These are phyloP conservation scores for Psammodynastes pulverulentus DNA, from an alignment of 2,113 vertebrate genomes.

Conservation along the genomic window DNA sequence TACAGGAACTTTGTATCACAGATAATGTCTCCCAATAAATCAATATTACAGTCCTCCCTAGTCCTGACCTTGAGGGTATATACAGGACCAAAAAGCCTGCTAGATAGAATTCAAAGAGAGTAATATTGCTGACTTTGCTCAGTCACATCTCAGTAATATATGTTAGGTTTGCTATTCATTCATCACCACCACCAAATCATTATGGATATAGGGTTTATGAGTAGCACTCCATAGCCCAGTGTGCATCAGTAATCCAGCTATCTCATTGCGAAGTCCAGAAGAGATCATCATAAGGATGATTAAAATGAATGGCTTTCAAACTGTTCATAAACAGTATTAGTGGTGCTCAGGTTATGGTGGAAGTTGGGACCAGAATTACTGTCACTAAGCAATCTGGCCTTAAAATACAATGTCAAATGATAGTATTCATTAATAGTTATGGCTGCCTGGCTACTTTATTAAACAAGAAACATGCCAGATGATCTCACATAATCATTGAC, in stretches of 20 bases:
- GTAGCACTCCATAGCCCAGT: neutral
- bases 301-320: neutral
- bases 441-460: neutral
- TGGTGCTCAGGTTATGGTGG: neutral
- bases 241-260: neutral
- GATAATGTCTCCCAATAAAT: neutral
- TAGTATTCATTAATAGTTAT: neutral
- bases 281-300: neutral
- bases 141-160: neutral
- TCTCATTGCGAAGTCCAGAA: neutral
- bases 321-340: neutral
- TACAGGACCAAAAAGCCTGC: neutral
- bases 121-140: neutral
- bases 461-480: neutral
- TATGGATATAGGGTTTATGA: neutral
- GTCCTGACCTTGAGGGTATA: neutral
- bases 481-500: neutral
- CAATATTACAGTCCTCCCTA: neutral
- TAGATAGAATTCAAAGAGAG: neutral
- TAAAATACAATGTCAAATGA: neutral
- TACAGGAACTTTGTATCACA: neutral
- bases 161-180: neutral
- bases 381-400: neutral
- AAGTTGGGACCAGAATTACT: neutral
- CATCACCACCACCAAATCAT: neutral